These are phyloP conservation scores for Lophius piscatorius DNA, from an alignment of 2,113 vertebrate genomes.

Conservation along the genomic window DNA sequence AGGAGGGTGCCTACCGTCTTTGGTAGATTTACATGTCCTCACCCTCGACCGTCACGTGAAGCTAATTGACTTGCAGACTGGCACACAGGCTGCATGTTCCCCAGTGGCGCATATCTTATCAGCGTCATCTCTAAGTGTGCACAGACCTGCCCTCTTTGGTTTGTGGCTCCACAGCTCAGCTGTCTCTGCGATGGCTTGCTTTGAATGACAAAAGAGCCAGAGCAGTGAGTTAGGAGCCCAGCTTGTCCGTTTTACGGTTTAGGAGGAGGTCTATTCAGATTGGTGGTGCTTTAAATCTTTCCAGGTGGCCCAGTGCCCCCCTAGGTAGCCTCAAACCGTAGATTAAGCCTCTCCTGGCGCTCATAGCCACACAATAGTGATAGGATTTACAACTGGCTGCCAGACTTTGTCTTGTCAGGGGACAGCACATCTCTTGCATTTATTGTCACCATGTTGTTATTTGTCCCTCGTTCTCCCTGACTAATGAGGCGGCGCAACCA, in stretches of 20 bases:
- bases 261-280: constrained; percentile 47
- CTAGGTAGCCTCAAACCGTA: constrained; percentile 44
- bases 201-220: constrained; percentile 75
- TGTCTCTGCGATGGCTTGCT: constrained; percentile 51
- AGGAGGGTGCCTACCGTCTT: not conserved
- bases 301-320: constrained; percentile 62
- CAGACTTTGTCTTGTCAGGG: constrained; percentile 55
- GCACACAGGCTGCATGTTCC: not conserved
- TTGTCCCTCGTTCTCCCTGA: constrained; percentile 52
- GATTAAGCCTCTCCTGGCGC: constrained; percentile 57
- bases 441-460: constrained; percentile 62
- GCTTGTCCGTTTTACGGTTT: constrained; percentile 59
- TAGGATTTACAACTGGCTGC: constrained; percentile 50
- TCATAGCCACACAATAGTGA: constrained; percentile 43
- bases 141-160: not conserved
- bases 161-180: constrained; percentile 39
- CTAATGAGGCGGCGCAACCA: constrained; percentile 66
- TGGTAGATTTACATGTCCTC: not conserved
- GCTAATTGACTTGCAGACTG: not conserved
- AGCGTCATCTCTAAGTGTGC: constrained; percentile 15
- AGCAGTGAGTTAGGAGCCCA: constrained; percentile 54
- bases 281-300: constrained; percentile 52
- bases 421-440: constrained; percentile 53
- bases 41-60: not conserved
- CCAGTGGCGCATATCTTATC: constrained; percentile 15